Base-by-base conservation (phyloP, 2,113 vertebrate species). In the Malurus elegans region DNA sequence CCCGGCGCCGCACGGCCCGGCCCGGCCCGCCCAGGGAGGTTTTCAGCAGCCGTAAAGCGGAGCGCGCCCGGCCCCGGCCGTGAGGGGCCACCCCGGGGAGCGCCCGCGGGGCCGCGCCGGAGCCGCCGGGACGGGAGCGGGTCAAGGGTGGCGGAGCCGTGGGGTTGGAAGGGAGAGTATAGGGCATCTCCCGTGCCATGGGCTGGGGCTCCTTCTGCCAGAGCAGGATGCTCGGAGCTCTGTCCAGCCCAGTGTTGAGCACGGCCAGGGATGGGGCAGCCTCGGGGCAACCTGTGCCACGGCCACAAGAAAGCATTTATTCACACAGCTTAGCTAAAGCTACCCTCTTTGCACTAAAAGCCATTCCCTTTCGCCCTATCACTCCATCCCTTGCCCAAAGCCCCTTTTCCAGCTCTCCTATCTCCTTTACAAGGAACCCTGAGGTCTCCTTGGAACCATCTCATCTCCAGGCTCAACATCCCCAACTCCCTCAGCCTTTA, bases 41-140 rank as follows among this genome's bases (percentile, higher is more conserved):
- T 96, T 97, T 94, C 97, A 95, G 97, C 97, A 97, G 97, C 96
- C 97, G 97, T 95, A 97, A 97, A 97, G 97, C 90, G 93, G 93
- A 69, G 88, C 78, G 82, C 69, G 66, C 94, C 92, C 29, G 82
- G 60, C 80, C 94, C 73, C 86, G 66, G 26, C 40, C 44, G 79
- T 12, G 57, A 10, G 56, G 66, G 85, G 69, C 65, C 74, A 34
- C 79, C 40, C n/a, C 84, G 8, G 84, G 48, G 45, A 72, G 65
- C 64, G 53, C 81, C 34, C 47, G n/a, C 10, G 8, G 50, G 72
- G 61, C 67, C 38, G 67, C 32, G 57, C 47, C 80, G 57, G 36
- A 36, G 67, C 67, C 25, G 66, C 78, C 51, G 60, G 24, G 17
- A 34, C 18, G 17, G 44, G 25, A 44, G 32, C 9, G 5, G 67